A percentile compares a stretch with the other conserved stretches of the same genome.
These are phyloP conservation scores for Falco concolor DNA, from an alignment of 2,797 vertebrate genomes.

Conservation along the genomic window DNA sequence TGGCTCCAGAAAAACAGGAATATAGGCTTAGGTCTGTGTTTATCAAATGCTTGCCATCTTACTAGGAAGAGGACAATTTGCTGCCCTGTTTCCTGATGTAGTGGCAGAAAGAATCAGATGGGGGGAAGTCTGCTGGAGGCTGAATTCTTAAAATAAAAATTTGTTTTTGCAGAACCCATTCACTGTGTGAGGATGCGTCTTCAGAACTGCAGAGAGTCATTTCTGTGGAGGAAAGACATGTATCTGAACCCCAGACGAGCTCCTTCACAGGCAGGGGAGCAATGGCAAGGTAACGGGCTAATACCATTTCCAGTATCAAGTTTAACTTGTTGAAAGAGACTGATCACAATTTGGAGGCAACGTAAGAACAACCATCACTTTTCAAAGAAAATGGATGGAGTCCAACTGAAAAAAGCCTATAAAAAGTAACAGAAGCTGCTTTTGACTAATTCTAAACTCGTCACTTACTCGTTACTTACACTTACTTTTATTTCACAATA, in stretches of 20 bases:
- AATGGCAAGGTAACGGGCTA: slow-evolving; percentile 83
- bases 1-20: background rate
- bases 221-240: slow-evolving; percentile 72
- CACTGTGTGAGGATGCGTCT: slow-evolving; percentile 69
- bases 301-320: background rate
- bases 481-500: background rate
- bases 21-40: background rate
- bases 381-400: background rate
- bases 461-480: background rate
- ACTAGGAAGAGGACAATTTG: background rate
- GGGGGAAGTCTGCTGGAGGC: background rate
- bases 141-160: background rate
- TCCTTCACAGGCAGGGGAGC: slow-evolving; percentile 76
- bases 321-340: background rate
- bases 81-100: background rate
- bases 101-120: background rate
- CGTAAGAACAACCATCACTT: background rate
- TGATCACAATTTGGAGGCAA: background rate
- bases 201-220: slow-evolving; percentile 73
- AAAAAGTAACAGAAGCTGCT: background rate
- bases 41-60: background rate
- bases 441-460: background rate
- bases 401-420: background rate
- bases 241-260: slow-evolving; percentile 65
- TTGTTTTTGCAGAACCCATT: slow-evolving; percentile 76